These are phyloP conservation scores for Genyomyrus donnyi DNA, from an alignment of 2,113 vertebrate species.

Conservation along the genomic window DNA sequence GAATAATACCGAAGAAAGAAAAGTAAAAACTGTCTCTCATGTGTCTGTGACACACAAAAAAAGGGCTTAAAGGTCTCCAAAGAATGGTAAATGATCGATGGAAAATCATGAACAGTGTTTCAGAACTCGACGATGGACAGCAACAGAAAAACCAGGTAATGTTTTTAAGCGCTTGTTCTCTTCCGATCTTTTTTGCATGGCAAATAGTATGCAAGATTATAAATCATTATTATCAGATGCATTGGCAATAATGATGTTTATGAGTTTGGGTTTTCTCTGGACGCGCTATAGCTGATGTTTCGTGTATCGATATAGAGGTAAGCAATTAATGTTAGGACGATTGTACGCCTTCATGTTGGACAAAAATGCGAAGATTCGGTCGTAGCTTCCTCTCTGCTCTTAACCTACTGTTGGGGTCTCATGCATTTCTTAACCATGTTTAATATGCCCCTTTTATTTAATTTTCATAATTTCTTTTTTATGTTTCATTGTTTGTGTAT, in stretches of 20 bases:
- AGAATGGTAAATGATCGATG: slow-evolving; percentile 41
- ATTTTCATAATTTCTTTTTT: not conserved
- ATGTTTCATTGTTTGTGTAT: not conserved
- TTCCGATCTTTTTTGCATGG: not conserved
- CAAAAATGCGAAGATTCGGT: not conserved
- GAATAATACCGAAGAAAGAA: slow-evolving; percentile 28
- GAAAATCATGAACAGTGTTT: slow-evolving; percentile 50
- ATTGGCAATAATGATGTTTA: not conserved
- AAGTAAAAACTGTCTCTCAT: slow-evolving; percentile 24
- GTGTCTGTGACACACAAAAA: slow-evolving; percentile 28
- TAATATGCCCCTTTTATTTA: not conserved
- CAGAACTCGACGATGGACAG: slow-evolving; percentile 48
- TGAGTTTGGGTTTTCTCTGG: not conserved
- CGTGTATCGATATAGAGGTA: not conserved
- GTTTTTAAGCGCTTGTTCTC: not conserved
- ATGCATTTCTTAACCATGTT: not conserved
- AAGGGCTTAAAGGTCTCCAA: slow-evolving; percentile 32
- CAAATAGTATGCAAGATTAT: not conserved
- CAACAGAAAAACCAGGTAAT: slow-evolving; percentile 45
- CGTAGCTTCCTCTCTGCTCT: not conserved
- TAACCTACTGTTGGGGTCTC: not conserved
- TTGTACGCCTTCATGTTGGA: not conserved
- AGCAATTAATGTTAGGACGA: not conserved
- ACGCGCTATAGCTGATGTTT: not conserved
- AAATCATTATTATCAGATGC: not conserved